A percentile compares a stretch with the other conserved stretches of the same genome.
phyloP scores from a whole-genome alignment of 2,113 vertebrate genomes.

The Perca schrenkii region DNA sequence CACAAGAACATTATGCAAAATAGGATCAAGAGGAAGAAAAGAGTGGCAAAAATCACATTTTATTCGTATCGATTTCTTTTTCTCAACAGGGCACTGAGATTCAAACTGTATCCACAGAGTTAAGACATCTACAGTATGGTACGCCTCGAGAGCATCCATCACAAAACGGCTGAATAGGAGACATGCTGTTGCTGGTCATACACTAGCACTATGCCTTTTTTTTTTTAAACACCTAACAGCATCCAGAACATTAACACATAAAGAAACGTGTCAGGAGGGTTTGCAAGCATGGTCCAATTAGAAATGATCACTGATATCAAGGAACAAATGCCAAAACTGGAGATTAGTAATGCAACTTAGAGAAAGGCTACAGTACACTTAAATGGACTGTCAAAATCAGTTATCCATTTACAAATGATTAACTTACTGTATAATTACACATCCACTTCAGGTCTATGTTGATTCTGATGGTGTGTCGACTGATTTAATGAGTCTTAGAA shows the following conservation, averaged over 20 bases:
- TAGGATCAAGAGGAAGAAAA: constrained; percentile 45
- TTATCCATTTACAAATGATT: constrained; percentile 52
- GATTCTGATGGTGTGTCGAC: constrained; percentile 40
- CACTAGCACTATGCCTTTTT: constrained; percentile 55
- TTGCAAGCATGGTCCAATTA: constrained; percentile 58
- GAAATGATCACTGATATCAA: constrained; percentile 55
- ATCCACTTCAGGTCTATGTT: constrained; percentile 21
- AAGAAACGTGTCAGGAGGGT: constrained; percentile 50
- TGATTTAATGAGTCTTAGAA: constrained; percentile 41
- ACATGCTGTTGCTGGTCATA: constrained; percentile 65
- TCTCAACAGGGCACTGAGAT: constrained; percentile 49
- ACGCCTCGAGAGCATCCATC: constrained; percentile 23
- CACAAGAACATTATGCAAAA: constrained; percentile 69
- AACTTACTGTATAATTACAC: constrained; percentile 48
- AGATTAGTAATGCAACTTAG: constrained; percentile 44
- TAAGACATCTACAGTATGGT: constrained; percentile 46
- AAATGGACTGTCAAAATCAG: constrained; percentile 48
- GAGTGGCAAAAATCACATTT: constrained; percentile 42
- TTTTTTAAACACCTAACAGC: constrained; percentile 55
- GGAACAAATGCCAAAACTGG: constrained; percentile 35
- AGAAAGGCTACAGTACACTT: constrained; percentile 42
- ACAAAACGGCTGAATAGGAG: constrained; percentile 28
- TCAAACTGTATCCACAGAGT: constrained; percentile 52
- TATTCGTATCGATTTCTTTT: constrained; percentile 23
- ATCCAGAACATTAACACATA: constrained; percentile 69